phyloP scores from a whole-genome alignment of 2,797 vertebrate genomes.

The Ceryle rudis region DNA sequence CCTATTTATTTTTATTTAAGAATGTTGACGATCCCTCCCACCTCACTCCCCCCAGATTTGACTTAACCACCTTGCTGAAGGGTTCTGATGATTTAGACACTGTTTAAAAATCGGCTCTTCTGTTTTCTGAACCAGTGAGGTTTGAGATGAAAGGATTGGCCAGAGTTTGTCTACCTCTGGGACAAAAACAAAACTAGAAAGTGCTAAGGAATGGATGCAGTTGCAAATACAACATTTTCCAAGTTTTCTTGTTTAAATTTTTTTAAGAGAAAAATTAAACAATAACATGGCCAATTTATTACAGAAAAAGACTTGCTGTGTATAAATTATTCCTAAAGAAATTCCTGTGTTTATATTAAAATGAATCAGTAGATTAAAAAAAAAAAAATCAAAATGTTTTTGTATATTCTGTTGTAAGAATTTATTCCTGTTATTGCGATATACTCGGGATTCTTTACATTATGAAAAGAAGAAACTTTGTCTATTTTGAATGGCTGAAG shows the following conservation, averaged over 20 bases:
- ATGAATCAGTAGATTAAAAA: conserved; percentile 88
- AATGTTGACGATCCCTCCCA: conserved; percentile 16
- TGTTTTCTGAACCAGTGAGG: conserved; percentile 82
- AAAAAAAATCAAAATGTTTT: conserved; percentile 88
- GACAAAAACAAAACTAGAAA: conserved; percentile 78
- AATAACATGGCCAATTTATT: conserved; percentile 89
- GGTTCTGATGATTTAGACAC: background rate
- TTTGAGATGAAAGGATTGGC: conserved; percentile 78
- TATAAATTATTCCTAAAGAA: conserved; percentile 94
- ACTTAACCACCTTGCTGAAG: background rate
- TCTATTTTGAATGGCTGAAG: conserved; percentile 92
- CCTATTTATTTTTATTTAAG: conserved; percentile 75
- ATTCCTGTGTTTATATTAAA: conserved; percentile 92
- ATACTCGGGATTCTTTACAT: conserved; percentile 92
- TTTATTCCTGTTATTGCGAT: conserved; percentile 91
- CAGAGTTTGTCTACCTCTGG: conserved; percentile 85
- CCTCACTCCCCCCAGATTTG: background rate
- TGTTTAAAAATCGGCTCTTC: conserved; percentile 57
- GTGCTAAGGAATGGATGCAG: conserved; percentile 84
- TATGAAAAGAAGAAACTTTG: conserved; percentile 86
- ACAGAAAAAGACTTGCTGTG: conserved; percentile 88
- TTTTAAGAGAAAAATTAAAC: conserved; percentile 76
- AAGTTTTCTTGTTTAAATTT: conserved; percentile 82
- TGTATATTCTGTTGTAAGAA: conserved; percentile 96
- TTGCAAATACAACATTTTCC: conserved; percentile 81